Evolutionary conservation across 2,888 invertebrate genomes (phyloP), one percentile per base, ranked within the genome.

Genomic region (Anoplius nigerrimus): DNA sequence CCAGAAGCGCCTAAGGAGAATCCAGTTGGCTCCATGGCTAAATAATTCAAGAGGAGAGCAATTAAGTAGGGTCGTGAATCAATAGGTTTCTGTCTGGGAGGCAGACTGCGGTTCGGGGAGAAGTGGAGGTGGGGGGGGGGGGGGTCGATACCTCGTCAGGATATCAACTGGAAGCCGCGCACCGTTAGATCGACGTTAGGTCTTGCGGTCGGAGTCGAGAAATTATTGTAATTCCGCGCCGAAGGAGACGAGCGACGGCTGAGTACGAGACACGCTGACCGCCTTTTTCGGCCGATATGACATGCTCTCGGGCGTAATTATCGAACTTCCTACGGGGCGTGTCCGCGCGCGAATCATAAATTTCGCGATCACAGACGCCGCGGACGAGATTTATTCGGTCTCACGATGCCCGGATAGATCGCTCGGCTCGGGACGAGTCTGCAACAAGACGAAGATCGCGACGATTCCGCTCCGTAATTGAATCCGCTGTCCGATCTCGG

Each of bases 161-260:
- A 72, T 71, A 63, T 56, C 66, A 61, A 66, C 54, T 59, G 72
- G 57, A 66, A 59, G 66, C 11, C 34, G 43, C 45, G 27, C 57
- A 71, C 71, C 71, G 71, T 72, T 72, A 72, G 61, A 63, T 64
- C 60, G 72, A 46, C 71, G 63, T 72, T 63, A 66, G 42, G 21
- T 72, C 66, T 62, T n/a, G 45, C 69, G 52, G 27, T 52, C 45
- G 42, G 53, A 62, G n/a, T 15, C 20, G 45, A 63, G 24, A 66
- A 66, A 72, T 72, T 66, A 70, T 71, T 53, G 54, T 70, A 66
- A 70, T 66, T 55, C 46, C 42, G 20, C 34, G 42, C 22, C 57
- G 45, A 58, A 71, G 45, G 63, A 48, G 46, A 52, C 24, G 66
- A 72, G 66, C 61, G 52, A 15, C 34, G 34, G 4, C 34, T n/a